Base-by-base conservation (phyloP, 2,797 vertebrate species). In the Toxotes lorentzi region DNA sequence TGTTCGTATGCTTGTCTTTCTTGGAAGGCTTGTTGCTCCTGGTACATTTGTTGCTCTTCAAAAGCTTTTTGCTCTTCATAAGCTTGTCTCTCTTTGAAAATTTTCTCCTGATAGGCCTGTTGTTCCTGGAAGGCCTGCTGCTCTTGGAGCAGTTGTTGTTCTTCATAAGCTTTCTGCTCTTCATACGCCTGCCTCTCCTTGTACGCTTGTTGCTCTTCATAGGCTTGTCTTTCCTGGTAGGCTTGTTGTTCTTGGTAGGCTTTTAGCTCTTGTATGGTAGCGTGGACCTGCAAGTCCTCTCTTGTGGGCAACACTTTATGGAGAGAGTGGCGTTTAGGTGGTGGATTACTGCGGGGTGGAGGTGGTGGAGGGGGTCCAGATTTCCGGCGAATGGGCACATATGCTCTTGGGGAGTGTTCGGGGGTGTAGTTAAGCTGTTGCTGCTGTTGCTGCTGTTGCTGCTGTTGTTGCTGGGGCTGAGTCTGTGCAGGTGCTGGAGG, bases 331-430 rank as follows among this genome's bases (percentile, higher is more conserved):
- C 96, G 2, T 92, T 97, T 85, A 73, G 94, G 86, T 40, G 97
- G 95, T 66, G 93, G 87, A 85, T 96, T 34, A 82, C 94, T 70
- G 76, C 96, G 89, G 47, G 96, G 64, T 35, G 96, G 81, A 3
- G 97, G 91, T 0, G 96, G 95, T 0, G 96, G 95, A 53, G 95
- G 95, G 3, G 95, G 95, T 3, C 95, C 95, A 1, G 95, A 94
- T 78, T 96, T 95, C 5, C 94, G 93, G 27, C 95, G 95, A 45
- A 95, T 90, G 40, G 94, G 94, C 41, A 95, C 85, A 24, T 94
- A 93, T 12, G 84, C 73, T 77, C 93, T 89, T 0, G 94, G 91
- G 9, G 91, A 86, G 21, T 94, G 94, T 40, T 95, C 94, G 3
- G 95, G 93, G 35, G 92, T 93, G 79, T 87, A 94, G 79, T 21